Evolutionary conservation across 2,113 vertebrate genomes (phyloP), one percentile per base, ranked within the genome.

Genomic region (Bambusicola thoracicus): DNA sequence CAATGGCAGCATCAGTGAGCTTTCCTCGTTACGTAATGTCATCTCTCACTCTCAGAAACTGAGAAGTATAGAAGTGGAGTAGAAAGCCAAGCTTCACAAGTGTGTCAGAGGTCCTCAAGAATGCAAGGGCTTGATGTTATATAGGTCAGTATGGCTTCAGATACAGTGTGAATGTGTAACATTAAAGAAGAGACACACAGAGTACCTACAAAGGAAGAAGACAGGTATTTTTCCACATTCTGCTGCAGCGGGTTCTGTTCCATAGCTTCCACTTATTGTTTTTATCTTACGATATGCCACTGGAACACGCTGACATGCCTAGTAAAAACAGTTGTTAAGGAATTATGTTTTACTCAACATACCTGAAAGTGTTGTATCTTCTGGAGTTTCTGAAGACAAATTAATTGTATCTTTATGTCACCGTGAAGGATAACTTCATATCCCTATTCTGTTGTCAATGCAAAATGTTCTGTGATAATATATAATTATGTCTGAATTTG

Each of bases 401-500:
- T 63, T 82, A 77, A 83, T 72, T 88, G 15, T 46, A 72, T 68
- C 76, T 77, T 90, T 68, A 65, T 61, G 62, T 27, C 43, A 61
- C 3, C 4, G 30, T 11, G 17, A 43, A 85, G 67, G 59, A 59
- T 36, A 63, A 90, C 77, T 92, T 90, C 32, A 22, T 72, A 75
- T 48, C 10, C 43, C 34, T 11, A 5, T 86, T 93, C 79, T 68
- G 82, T 86, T 79, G 67, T 58, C 80, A 78, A 65, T 68, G 66
- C 69, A 83, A 51, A 92, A 94, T 17, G 40, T 90, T 89, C 88
- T 90, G n/a, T 2, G 4, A 79, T 51, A 77, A 77, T 41, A 14
- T 43, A 62, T 27, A 59, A 85, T 85, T 82, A 77, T 74, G 69
- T 84, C 70, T 86, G 77, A 95, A 84, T 53, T 55, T 84, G 48